phyloP scores from a whole-genome alignment of 2,113 vertebrate species.

The Gymnogyps californianus region DNA sequence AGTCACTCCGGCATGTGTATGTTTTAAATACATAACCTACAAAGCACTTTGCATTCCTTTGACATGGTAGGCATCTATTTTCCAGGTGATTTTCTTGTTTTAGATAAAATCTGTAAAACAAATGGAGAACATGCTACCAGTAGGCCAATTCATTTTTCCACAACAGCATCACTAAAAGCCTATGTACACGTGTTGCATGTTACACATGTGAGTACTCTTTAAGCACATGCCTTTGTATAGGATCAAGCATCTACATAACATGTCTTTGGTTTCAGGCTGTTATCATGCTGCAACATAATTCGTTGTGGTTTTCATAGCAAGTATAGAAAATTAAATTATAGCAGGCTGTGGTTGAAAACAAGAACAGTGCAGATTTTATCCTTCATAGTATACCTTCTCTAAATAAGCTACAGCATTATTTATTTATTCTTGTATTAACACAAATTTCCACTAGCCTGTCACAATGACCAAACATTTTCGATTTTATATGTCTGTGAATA shows the following conservation, averaged over 20 bases:
- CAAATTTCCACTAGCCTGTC: background rate
- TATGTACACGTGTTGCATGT: accelerated
- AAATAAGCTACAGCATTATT: background rate
- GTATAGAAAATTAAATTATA: background rate
- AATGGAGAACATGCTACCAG: background rate
- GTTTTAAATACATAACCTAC: background rate
- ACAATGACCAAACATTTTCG: background rate
- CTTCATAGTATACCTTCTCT: background rate
- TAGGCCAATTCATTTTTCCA: background rate
- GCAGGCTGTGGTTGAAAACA: background rate
- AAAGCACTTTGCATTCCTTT: background rate
- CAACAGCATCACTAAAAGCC: background rate
- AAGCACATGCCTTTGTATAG: background rate
- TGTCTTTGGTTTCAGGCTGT: background rate
- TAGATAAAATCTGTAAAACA: background rate
- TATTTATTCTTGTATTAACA: background rate
- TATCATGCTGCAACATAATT: background rate
- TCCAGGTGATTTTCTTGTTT: background rate
- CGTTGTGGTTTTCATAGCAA: background rate
- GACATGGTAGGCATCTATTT: background rate
- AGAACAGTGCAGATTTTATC: background rate
- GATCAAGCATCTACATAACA: background rate
- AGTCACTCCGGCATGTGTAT: background rate
- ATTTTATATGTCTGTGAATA: background rate
- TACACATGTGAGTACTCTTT: background rate